These are phyloP conservation scores for Muschampia plurimacula DNA, from an alignment of 2,888 invertebrate species.

Conservation along the genomic window DNA sequence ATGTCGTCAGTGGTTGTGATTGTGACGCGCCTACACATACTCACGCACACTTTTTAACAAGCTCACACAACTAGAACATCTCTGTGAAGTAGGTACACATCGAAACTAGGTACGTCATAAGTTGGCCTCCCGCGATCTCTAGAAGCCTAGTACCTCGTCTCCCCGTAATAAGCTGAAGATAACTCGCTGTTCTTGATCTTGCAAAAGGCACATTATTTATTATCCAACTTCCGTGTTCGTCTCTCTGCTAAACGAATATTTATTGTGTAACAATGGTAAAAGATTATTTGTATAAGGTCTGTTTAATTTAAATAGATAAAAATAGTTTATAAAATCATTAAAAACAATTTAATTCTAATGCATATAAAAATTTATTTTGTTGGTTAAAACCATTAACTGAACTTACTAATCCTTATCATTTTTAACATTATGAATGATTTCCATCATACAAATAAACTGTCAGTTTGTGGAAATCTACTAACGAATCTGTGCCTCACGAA, in stretches of 20 bases:
- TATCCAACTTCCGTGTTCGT: slow-evolving; percentile 69
- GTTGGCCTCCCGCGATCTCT: slow-evolving; percentile 71
- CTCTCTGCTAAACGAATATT: slow-evolving; percentile 36
- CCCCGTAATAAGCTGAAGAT: slow-evolving; percentile 85
- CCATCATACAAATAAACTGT: too few relatives aligned
- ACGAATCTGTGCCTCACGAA: slow-evolving; percentile 23
- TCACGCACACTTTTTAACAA: slow-evolving; percentile 62
- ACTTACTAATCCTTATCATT: too few relatives aligned
- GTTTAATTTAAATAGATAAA: not conserved
- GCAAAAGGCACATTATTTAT: slow-evolving; percentile 63
- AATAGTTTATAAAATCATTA: not conserved
- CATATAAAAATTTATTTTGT: too few relatives aligned
- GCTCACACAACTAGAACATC: slow-evolving; percentile 52
- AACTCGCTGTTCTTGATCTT: slow-evolving; percentile 81
- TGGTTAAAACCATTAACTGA: too few relatives aligned
- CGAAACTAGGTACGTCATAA: slow-evolving; percentile 73
- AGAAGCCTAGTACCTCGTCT: slow-evolving; percentile 78
- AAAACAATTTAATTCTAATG: too few relatives aligned
- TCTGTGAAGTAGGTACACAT: slow-evolving; percentile 58
- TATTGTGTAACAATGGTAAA: too few relatives aligned
- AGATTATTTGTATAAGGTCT: too few relatives aligned
- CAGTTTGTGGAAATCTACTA: slow-evolving; percentile 33
- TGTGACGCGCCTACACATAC: slow-evolving; percentile 72
- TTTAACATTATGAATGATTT: too few relatives aligned
- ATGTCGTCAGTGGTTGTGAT: slow-evolving; percentile 62